Evolutionary conservation across 2,797 vertebrate genomes (phyloP), one percentile per base, ranked within the genome.

Genomic region (Catostomus latipinnis): DNA sequence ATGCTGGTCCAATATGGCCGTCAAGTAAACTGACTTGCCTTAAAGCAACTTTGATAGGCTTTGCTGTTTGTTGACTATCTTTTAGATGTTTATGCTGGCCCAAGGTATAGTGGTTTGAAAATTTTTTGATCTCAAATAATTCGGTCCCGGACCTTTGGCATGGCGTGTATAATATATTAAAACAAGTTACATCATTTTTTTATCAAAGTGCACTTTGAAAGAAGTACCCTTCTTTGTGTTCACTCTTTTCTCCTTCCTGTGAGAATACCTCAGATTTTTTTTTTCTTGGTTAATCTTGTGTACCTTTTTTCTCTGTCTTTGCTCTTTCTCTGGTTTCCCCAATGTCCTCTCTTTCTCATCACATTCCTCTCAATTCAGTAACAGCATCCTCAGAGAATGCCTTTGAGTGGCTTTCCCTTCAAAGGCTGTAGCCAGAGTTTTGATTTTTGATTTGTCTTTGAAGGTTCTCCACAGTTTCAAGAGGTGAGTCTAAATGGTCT

Each of bases 281-380:
- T 60, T 82, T 85, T 90, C 60, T 58, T 45, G 13, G 57, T 50
- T 67, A 85, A 86, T 70, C 63, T 68, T 81, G 88, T 89, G 89
- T 54, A 4, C 16, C 16, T 18, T 18, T 18, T 22, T 22, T 2
- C 56, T 22, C 52, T 8, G 9, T 16, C 67, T 14, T 54, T 13
- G 14, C 76, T 45, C 4, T 74, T n/a, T 46, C 66, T 63, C 12
- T 56, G 13, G 34, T n/a, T 12, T 56, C 52, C 14, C 48, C n/a
- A 18, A 13, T 11, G 49, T 45, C 48, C 52, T 82, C n/a, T n/a
- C 7, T n/a, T 13, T 53, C 56, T 52, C 70, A 6, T 49, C 9
- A 62, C 22, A 62, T 70, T 9, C 46, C 14, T 53, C 45, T 54
- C 58, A 50, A 70, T 61, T 65, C 16, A 14, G 13, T 8, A 48